Evolutionary conservation across 2,113 vertebrate genomes (phyloP).

Genomic region (Larimichthys crocea): DNA sequence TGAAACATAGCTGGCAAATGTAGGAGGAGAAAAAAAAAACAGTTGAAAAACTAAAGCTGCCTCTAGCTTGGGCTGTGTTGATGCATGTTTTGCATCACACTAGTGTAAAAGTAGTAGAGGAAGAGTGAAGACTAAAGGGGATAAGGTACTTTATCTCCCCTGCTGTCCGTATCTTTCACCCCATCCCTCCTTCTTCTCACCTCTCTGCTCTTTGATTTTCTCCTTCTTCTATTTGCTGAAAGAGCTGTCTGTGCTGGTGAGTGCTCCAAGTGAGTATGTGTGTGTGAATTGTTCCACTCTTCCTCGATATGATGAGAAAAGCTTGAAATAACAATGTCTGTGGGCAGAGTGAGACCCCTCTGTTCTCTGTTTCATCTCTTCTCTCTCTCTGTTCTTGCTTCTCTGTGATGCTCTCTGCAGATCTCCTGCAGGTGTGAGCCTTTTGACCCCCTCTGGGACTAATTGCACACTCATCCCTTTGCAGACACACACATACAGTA

Average conservation of each 20-base stretch:
- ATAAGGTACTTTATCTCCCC: conserved; percentile 63
- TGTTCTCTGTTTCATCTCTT: conserved; percentile 73
- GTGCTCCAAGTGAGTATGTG: conserved; percentile 48
- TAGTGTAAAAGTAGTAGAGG: conserved; percentile 37
- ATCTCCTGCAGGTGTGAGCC: conserved; percentile 71
- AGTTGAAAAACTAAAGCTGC: conserved; percentile 40
- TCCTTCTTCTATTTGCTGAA: conserved; percentile 68
- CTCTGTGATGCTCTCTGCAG: conserved; percentile 69
- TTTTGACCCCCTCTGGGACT: conserved; percentile 51
- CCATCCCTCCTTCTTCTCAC: conserved; percentile 48
- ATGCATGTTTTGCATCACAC: conserved; percentile 59
- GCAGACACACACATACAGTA: background rate
- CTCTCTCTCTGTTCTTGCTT: conserved; percentile 56
- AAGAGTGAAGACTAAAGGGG: conserved; percentile 59
- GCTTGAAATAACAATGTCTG: conserved; percentile 78
- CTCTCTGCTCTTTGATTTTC: conserved; percentile 68
- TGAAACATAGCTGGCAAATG: conserved; percentile 25
- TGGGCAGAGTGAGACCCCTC: conserved; percentile 62
- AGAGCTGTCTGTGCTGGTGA: conserved; percentile 67
- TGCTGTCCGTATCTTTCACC: conserved; percentile 62
- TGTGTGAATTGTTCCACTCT: conserved; percentile 62
- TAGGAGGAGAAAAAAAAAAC: background rate
- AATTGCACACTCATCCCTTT: conserved; percentile 35
- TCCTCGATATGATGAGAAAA: conserved; percentile 74
- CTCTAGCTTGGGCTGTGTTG: conserved; percentile 48